Base-by-base conservation (phyloP, 2,797 vertebrate genomes). In the Lacerta bilineata region DNA sequence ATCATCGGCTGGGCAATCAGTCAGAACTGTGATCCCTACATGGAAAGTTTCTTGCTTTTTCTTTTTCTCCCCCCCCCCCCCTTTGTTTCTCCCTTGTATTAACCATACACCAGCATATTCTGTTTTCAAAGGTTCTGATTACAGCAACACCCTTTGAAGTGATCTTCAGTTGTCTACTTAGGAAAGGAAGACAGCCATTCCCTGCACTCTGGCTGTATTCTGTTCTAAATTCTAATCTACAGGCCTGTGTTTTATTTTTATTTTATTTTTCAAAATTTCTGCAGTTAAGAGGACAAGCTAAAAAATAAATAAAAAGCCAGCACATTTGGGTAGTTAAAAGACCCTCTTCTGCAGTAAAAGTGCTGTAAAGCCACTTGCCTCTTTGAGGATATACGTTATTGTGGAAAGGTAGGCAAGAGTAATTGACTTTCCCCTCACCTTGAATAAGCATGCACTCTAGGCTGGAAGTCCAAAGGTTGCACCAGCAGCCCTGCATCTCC, bases 1-100 rank as follows among this genome's bases (percentile, higher is more conserved):
- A 89, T 91, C 90, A 84, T 89, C 68, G 29, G 84, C 84, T 89
- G 90, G 90, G 90, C 90, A 91, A 8, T 91, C 43, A 1, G 90
- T 92, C 90, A 88, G 0, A 0, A 90, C 87, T 18, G 27, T 84
- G 59, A 5, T 78, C 87, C 80, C 87, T 74, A 0, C 0, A 0
- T 71, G 43, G 88, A 78, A 90, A 87, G 90, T 87, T 91, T 84
- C 39, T 82, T 85, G 74, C 29, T 79, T 80, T 29, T 61, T 36
- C 15, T 68, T 64, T 11, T 10, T 79, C 46, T 33, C 11, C 2
- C 39, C 9, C 29, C 29, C 29, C 36, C 1, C 27, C 39, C 5
- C 18, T 36, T 55, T 36, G 3, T 18, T 64, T 13, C 36, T 20
- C 68, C 36, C 29, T 76, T 27, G 0, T 27, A 1, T 77, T 13